These are phyloP conservation scores for Sebastes steindachneri DNA, from an alignment of 2,797 vertebrate genomes.

Conservation along the genomic window DNA sequence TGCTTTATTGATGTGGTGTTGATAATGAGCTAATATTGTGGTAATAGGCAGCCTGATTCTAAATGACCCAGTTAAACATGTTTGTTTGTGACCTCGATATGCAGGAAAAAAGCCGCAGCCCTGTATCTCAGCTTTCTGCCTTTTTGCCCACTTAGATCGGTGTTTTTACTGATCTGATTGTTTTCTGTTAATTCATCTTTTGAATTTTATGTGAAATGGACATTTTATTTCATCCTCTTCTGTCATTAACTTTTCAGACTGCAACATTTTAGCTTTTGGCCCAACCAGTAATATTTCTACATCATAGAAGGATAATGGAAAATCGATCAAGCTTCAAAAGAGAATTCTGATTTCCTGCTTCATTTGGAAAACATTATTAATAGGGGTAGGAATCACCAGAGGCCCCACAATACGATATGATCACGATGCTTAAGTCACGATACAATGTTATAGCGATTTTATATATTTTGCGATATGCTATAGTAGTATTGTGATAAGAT, in stretches of 20 bases:
- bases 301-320: not conserved
- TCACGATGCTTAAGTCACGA: no score
- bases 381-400: no score
- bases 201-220: not conserved
- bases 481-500: no score
- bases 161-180: not conserved
- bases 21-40: not conserved
- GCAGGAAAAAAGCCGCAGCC: not conserved
- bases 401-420: no score
- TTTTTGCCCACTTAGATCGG: not conserved
- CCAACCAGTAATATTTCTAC: not conserved
- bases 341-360: not conserved
- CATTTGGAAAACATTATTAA: not conserved
- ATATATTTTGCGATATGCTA: no score
- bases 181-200: not conserved
- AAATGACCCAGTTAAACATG: not conserved
- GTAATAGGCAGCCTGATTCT: not conserved
- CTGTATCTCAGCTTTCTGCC: not conserved
- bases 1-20: not conserved
- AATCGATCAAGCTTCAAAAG: not conserved
- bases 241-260: not conserved
- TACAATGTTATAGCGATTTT: no score
- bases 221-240: not conserved
- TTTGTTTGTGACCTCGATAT: not conserved
- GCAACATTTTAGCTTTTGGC: not conserved